Evolutionary conservation across 1,140 invertebrate species (phyloP).

Genomic region (Diuraphis noxia): DNA sequence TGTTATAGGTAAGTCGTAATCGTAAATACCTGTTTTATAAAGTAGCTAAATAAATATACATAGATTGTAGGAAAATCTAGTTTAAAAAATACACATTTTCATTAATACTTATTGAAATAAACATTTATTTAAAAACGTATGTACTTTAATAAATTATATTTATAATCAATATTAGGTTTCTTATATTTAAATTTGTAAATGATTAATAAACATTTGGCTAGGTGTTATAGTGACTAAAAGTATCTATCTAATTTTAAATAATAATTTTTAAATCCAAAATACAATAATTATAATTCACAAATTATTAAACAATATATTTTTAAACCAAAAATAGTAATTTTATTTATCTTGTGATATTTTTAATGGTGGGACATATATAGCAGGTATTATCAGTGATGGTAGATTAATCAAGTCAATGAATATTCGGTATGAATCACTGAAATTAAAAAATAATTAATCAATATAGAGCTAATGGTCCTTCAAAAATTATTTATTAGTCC

Average conservation of each 20-base stretch:
- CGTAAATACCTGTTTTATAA: too few species aligned
- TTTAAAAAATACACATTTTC: neutral
- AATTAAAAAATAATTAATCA: slow-evolving; percentile 58
- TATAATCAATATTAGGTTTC: neutral
- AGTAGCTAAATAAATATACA: too few species aligned
- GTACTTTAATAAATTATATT: neutral
- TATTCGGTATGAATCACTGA: slow-evolving; percentile 96
- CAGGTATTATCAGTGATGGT: slow-evolving; percentile 92
- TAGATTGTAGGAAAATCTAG: too few species aligned
- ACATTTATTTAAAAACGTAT: neutral
- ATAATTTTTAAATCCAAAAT: neutral
- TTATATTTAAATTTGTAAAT: neutral
- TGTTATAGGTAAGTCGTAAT: too few species aligned
- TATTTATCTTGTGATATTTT: slow-evolving; percentile 62
- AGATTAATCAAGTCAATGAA: slow-evolving; percentile 98
- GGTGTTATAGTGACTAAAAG: neutral
- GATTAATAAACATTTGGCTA: neutral
- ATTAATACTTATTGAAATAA: slow-evolving; percentile 14
- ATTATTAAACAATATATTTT: neutral
- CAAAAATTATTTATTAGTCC: neutral
- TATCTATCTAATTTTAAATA: neutral
- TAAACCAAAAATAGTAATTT: neutral
- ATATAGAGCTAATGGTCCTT: neutral
- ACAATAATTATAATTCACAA: neutral
- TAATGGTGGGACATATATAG: slow-evolving; percentile 86